A percentile compares a stretch with the other conserved stretches of the same genome.
Evolutionary conservation across 2,113 vertebrate genomes (phyloP).

Genomic region (Gnathonemus longibarbis): DNA sequence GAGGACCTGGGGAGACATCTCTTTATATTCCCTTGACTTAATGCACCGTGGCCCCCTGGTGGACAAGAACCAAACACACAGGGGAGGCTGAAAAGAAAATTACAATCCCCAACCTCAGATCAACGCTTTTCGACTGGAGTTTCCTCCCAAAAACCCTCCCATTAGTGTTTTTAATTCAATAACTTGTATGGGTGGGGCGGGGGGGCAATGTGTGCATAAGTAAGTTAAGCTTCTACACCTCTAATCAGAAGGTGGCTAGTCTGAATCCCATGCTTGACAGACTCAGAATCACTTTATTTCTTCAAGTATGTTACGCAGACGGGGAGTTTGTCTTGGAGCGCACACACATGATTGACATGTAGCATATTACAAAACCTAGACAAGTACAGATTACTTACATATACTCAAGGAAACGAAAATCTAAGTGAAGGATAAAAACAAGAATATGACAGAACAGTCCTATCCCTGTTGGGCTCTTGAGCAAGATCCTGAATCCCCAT

Average conservation of each 20-base stretch:
- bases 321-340: too few species aligned
- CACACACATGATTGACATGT: too few species aligned
- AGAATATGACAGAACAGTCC: not conserved
- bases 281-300: too few species aligned
- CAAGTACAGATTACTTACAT: too few species aligned
- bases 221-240: not conserved
- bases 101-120: not conserved
- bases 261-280: not conserved
- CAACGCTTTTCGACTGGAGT: not conserved
- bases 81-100: not conserved
- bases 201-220: not conserved
- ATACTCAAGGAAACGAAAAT: too few species aligned
- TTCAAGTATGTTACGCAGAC: too few species aligned
- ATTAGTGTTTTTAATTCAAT: not conserved
- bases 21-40: not conserved
- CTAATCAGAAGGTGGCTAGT: not conserved
- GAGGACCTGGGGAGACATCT: not conserved
- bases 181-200: not conserved
- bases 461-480: not conserved
- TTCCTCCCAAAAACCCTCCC: not conserved
- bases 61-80: not conserved
- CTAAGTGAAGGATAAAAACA: too few species aligned
- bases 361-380: too few species aligned
- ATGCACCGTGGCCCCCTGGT: not conserved
- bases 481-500: not conserved